Evolutionary conservation across 2,797 vertebrate species (phyloP).

Genomic region (Hydrophis major): DNA sequence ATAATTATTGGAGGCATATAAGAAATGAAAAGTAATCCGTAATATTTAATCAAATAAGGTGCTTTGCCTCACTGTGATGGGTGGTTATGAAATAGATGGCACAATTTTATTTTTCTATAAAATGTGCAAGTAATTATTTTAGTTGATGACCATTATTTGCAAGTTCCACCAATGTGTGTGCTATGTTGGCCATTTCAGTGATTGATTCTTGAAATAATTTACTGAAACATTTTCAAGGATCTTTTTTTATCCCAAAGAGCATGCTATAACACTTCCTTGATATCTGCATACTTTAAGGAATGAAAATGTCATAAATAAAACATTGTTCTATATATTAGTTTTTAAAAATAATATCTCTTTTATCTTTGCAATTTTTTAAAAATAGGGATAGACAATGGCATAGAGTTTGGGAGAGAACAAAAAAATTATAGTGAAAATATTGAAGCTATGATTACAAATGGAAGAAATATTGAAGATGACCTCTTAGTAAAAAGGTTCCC

Average conservation of each 20-base stretch:
- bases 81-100: slow-evolving; percentile 72
- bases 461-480: not conserved
- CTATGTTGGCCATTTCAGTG: slow-evolving; percentile 41
- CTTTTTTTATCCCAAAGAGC: slow-evolving; percentile 24
- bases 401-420: not conserved
- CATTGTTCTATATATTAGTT: slow-evolving; percentile 4
- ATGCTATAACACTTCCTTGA: slow-evolving; percentile 3
- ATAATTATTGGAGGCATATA: slow-evolving; percentile 79
- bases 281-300: not conserved
- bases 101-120: slow-evolving; percentile 74
- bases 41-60: slow-evolving; percentile 73
- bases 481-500: slow-evolving; percentile 4
- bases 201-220: slow-evolving; percentile 34
- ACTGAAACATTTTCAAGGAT: slow-evolving; percentile 44
- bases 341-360: not conserved
- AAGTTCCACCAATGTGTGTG: slow-evolving; percentile 54
- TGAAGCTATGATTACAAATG: not conserved
- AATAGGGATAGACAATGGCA: not conserved
- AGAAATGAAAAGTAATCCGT: slow-evolving; percentile 76
- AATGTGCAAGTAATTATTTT: slow-evolving; percentile 78
- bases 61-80: slow-evolving; percentile 70
- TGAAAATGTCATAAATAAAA: not conserved
- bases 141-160: slow-evolving; percentile 69
- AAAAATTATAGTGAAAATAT: not conserved
- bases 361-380: slow-evolving; percentile 21